Evolutionary conservation across 2,113 vertebrate species (phyloP).

Genomic region (Boulengeromyrus knoepffleri): DNA sequence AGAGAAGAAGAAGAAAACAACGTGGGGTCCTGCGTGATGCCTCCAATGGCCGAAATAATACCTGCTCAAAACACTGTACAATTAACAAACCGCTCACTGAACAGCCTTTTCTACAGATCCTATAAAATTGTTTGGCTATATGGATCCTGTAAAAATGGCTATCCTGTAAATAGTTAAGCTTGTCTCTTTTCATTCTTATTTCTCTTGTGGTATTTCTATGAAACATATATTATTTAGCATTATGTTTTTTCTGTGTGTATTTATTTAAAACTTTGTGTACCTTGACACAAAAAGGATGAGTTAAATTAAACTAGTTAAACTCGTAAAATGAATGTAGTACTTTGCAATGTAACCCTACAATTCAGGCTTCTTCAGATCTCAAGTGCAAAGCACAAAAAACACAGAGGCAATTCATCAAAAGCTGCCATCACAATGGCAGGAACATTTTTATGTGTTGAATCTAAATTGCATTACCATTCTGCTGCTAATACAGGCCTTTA

Average conservation of each 20-base stretch:
- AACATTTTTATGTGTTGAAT: slow-evolving; percentile 3
- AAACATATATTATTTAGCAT: not conserved
- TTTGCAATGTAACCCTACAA: not conserved
- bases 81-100: no score
- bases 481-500: slow-evolving; percentile 1
- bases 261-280: not conserved
- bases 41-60: no score
- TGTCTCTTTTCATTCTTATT: not conserved
- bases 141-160: not conserved
- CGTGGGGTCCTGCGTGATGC: no score
- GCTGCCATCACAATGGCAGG: not conserved
- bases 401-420: not conserved
- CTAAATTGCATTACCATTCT: not conserved
- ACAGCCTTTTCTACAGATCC: not conserved
- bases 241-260: not conserved
- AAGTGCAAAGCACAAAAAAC: not conserved
- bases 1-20: no score
- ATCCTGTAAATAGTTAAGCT: not conserved
- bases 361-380: not conserved
- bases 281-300: not conserved
- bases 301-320: not conserved
- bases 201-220: not conserved
- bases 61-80: no score
- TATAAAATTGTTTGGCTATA: not conserved
- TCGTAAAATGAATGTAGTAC: not conserved